Conservation (phyloP, 2,888 invertebrate species). For the Leptodirus hochenwartii region DNA sequence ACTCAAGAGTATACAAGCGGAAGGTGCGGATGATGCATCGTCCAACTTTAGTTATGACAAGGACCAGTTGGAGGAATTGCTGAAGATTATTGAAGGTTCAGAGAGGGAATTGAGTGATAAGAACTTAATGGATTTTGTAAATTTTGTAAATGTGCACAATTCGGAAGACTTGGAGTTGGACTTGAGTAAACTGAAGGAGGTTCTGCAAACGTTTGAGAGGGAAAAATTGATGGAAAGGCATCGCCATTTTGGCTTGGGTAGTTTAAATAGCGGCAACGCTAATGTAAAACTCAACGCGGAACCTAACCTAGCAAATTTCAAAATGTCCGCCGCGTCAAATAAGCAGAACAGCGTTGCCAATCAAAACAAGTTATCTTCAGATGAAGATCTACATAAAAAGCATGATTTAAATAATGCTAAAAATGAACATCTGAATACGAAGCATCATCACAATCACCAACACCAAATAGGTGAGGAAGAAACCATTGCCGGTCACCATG, state of each 20-base stretch:
- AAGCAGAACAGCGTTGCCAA: constrained; percentile 10
- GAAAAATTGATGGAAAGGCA: constrained; percentile 16
- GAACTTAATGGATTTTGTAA: constrained; percentile 23
- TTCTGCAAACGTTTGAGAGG: constrained; percentile 20
- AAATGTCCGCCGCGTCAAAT: constrained; percentile 8
- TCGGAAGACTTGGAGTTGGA: constrained; percentile 22
- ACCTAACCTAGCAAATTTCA: constrained; percentile 3
- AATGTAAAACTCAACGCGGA: constrained; percentile 1
- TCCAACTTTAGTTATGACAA: constrained; percentile 21
- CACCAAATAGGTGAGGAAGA: constrained; percentile 27
- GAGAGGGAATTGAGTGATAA: constrained; percentile 19
- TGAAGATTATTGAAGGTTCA: constrained; percentile 19
- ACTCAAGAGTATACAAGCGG: constrained; percentile 17
- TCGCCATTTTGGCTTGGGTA: constrained; percentile 16
- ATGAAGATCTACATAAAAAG: no score
- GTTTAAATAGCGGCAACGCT: not conserved
- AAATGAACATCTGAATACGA: no score
- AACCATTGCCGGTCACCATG: constrained; percentile 18
- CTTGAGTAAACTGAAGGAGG: constrained; percentile 19
- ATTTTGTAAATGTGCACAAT: constrained; percentile 22
- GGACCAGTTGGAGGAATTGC: constrained; percentile 14
- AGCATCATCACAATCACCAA: no score
- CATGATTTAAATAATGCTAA: no score
- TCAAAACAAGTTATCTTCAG: no score
- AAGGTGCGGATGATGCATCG: constrained; percentile 13